A percentile compares a stretch with the other conserved stretches of the same genome.
Conservation (phyloP, 64 coral and sea anemone genomes). For the Stichodactyla helianthus region DNA sequence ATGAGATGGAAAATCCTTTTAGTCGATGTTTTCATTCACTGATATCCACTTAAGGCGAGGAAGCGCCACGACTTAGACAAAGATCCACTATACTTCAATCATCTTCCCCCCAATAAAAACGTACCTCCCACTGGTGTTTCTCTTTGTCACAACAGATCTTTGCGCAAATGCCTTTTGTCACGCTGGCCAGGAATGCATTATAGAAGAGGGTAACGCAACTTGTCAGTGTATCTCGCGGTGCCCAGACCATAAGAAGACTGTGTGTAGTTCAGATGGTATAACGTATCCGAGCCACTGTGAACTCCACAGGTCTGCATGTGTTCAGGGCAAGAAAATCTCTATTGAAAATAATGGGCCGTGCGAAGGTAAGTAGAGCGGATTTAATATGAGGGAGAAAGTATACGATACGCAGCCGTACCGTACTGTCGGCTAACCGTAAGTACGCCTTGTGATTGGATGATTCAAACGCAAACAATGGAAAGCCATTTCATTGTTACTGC, state of each 20-base stretch:
- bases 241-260: slow-evolving; percentile 36
- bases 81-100: too few relatives aligned
- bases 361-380: background rate
- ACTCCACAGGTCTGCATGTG: slow-evolving; percentile 44
- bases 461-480: too few relatives aligned
- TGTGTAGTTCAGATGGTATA: slow-evolving; percentile 55
- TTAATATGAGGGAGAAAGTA: too few relatives aligned
- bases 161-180: slow-evolving; percentile 23
- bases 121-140: background rate
- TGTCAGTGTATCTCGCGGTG: slow-evolving; percentile 42
- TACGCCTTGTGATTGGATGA: too few relatives aligned
- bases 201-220: background rate
- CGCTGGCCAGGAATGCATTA: slow-evolving; percentile 41
- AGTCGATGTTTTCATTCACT: too few relatives aligned
- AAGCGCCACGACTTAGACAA: too few relatives aligned
- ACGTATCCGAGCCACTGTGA: slow-evolving; percentile 55
- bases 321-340: slow-evolving; percentile 33
- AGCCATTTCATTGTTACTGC: too few relatives aligned
- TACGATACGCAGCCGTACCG: too few relatives aligned
- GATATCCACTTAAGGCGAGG: too few relatives aligned
- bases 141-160: background rate
- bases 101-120: too few relatives aligned
- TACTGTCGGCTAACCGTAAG: too few relatives aligned
- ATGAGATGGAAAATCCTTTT: too few relatives aligned
- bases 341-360: slow-evolving; percentile 37